phyloP scores from a whole-genome alignment of 2,113 vertebrate species.

The Alectura lathami region DNA sequence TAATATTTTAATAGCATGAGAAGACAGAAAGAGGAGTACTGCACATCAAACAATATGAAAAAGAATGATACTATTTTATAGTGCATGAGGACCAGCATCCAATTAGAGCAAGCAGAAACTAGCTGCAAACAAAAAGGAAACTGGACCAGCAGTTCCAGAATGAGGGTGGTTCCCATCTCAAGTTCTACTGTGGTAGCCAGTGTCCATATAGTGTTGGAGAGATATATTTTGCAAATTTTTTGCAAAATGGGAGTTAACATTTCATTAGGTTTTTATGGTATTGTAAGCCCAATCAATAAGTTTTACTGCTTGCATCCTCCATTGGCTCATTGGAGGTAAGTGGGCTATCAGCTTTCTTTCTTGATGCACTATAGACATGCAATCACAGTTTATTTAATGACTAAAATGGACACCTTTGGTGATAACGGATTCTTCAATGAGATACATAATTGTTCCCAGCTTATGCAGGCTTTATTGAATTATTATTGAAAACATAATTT shows the following conservation, averaged over 20 bases:
- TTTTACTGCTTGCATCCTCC: slow-evolving; percentile 20
- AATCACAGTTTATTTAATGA: slow-evolving; percentile 33
- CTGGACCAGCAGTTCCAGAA: neutral
- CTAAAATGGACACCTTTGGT: slow-evolving; percentile 17
- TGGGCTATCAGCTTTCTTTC: neutral
- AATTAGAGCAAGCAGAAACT: neutral
- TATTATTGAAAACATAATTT: slow-evolving; percentile 79
- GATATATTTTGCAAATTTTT: neutral
- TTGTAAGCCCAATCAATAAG: slow-evolving; percentile 45
- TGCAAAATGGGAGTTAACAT: slow-evolving; percentile 8
- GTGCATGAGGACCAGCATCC: neutral
- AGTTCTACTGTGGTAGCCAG: neutral
- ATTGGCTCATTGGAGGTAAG: slow-evolving; percentile 13
- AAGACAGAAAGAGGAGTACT: neutral
- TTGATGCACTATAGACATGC: slow-evolving; percentile 1
- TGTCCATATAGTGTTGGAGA: neutral
- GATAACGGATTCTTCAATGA: slow-evolving; percentile 2
- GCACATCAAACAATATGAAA: neutral
- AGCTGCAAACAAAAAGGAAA: neutral
- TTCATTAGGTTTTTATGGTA: slow-evolving; percentile 37
- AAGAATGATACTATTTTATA: neutral
- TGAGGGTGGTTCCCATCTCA: neutral
- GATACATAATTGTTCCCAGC: slow-evolving; percentile 54
- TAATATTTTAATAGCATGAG: neutral
- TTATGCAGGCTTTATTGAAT: slow-evolving; percentile 68